Conservation (phyloP, 1,140 invertebrate genomes). For the Zaprionus tsacasi region DNA sequence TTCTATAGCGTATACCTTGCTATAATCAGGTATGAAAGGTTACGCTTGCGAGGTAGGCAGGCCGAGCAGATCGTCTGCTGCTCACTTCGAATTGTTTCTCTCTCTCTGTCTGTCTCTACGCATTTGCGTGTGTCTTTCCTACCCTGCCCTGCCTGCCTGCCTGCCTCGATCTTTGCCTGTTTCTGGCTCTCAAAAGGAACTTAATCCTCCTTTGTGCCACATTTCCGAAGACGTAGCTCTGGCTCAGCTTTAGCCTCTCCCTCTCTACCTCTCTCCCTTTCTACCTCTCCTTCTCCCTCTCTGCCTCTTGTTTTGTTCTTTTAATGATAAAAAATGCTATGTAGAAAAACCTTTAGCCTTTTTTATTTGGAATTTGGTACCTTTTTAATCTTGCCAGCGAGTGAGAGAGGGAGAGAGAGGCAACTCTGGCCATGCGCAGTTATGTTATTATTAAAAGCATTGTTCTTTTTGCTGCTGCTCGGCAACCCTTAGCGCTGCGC, state of each 20-base stretch:
- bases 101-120: constrained; percentile 35
- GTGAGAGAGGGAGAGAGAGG: no score
- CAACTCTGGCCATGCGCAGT: constrained; percentile 45
- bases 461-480: constrained; percentile 66
- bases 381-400: constrained; percentile 68
- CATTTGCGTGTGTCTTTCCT: constrained; percentile 57
- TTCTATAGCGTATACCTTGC: constrained; percentile 28
- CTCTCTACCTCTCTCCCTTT: constrained; percentile 31
- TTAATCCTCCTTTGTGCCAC: constrained; percentile 81
- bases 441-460: constrained; percentile 74
- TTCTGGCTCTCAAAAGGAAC: constrained; percentile 54
- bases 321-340: constrained; percentile 77
- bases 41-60: constrained; percentile 60
- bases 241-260: constrained; percentile 13
- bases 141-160: constrained; percentile 13
- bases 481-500: constrained; percentile 60
- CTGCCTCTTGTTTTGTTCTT: constrained; percentile 77
- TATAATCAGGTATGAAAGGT: constrained; percentile 82
- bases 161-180: neutral
- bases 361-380: constrained; percentile 82
- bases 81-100: constrained; percentile 59
- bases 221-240: constrained; percentile 44
- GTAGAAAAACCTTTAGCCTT: constrained; percentile 68
- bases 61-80: constrained; percentile 32
- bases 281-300: constrained; percentile 73